Evolutionary conservation across 2,113 vertebrate species (phyloP).

Genomic region (Triplophysa siluroides): DNA sequence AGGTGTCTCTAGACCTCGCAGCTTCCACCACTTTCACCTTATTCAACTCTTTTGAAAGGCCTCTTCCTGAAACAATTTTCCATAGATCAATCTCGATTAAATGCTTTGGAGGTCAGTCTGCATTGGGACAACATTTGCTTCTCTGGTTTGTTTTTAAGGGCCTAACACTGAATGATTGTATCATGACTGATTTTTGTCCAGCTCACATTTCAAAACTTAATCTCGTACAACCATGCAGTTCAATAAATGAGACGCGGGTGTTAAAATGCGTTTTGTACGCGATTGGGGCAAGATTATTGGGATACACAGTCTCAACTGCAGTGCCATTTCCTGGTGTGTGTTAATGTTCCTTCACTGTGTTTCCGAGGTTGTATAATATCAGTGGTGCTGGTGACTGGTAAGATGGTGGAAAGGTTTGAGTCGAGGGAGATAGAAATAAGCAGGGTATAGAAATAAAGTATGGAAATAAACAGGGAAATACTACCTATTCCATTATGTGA

Average conservation of each 20-base stretch:
- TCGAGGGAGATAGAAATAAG: too few species aligned
- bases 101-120: slow-evolving; percentile 52
- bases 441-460: neutral
- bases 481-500: neutral
- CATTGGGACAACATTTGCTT: slow-evolving; percentile 44
- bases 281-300: neutral
- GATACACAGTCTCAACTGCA: neutral
- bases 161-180: slow-evolving; percentile 27
- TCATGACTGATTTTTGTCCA: slow-evolving; percentile 59
- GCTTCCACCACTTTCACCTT: neutral
- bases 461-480: neutral
- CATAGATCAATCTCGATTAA: slow-evolving; percentile 66
- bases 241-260: neutral
- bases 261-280: neutral
- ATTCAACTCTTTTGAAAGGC: neutral
- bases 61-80: slow-evolving; percentile 20
- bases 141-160: slow-evolving; percentile 3
- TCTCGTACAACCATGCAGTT: neutral
- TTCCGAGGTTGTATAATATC: neutral
- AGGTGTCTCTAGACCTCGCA: neutral
- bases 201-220: slow-evolving; percentile 23
- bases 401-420: too few species aligned
- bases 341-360: neutral
- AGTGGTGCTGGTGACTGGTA: neutral
- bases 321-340: neutral